Evolutionary conservation across 2,888 invertebrate species (phyloP).

Genomic region (Yponomeuta cagnagella): DNA sequence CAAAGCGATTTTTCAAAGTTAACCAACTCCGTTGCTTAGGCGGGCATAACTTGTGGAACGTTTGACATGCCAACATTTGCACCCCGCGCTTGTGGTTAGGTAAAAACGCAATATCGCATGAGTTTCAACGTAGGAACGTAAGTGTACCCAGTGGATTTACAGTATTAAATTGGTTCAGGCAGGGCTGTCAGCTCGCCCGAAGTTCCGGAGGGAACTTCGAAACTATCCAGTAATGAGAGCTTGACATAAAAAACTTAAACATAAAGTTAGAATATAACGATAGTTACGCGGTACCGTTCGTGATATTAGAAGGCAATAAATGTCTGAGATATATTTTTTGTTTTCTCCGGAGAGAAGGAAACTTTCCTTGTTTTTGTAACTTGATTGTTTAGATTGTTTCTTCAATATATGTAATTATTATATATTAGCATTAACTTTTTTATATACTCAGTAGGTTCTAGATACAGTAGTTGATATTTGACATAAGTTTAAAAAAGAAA

Average conservation of each 20-base stretch:
- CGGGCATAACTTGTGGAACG: background rate
- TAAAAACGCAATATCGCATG: constrained; percentile 72
- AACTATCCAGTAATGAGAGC: constrained; percentile 10
- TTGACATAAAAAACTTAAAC: background rate
- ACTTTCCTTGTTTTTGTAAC: too few species aligned
- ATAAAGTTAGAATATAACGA: background rate
- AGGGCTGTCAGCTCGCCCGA: constrained; percentile 48
- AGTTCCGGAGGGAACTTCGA: constrained; percentile 17
- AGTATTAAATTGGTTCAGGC: constrained; percentile 64
- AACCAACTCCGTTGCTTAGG: background rate
- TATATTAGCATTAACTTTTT: too few species aligned
- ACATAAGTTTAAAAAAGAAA: too few species aligned
- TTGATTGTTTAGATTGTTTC: too few species aligned
- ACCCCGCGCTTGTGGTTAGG: constrained; percentile 14
- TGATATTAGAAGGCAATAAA: background rate
- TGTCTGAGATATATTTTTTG: constrained; percentile 1
- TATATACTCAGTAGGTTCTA: too few species aligned
- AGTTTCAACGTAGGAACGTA: constrained; percentile 58
- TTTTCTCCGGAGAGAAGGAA: background rate
- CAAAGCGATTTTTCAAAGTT: constrained; percentile 3
- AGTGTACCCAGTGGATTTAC: constrained; percentile 71
- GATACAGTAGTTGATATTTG: too few species aligned
- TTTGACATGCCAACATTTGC: constrained; percentile 14
- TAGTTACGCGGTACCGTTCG: background rate
- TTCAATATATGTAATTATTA: too few species aligned